Percentiles rank a stretch among this genome's conserved stretches.
Evolutionary conservation across 2,797 vertebrate genomes (phyloP).

Genomic region (Philypnodon macrostomus): DNA sequence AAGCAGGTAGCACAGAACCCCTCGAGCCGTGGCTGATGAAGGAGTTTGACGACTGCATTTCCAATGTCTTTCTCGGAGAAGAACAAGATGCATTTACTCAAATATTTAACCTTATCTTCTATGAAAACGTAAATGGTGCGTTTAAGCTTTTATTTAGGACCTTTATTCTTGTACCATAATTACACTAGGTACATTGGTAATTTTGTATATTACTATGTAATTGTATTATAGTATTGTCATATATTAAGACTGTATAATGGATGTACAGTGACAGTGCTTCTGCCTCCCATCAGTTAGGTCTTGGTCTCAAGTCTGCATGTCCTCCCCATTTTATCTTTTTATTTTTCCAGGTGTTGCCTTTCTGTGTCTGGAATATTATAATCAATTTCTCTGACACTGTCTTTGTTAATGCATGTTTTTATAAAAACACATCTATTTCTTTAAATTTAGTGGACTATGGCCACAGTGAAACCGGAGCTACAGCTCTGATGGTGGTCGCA

Average conservation of each 20-base stretch:
- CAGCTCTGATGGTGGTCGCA: conserved; percentile 90
- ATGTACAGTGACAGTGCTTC: no score
- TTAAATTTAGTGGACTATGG: conserved; percentile 84
- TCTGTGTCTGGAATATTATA: no score
- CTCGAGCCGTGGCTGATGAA: conserved; percentile 87
- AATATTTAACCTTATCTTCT: conserved; percentile 90
- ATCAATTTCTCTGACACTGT: no score
- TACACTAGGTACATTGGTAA: no score
- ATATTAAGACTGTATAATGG: no score
- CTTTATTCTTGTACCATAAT: no score
- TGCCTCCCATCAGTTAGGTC: no score
- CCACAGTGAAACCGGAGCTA: conserved; percentile 88
- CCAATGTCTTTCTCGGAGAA: conserved; percentile 85
- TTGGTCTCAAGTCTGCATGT: no score
- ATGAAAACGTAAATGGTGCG: conserved; percentile 88
- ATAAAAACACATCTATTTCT: background rate
- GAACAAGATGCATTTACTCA: conserved; percentile 87
- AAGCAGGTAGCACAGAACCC: conserved; percentile 76
- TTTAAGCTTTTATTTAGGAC: background rate
- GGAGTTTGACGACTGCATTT: conserved; percentile 92
- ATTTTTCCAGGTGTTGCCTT: background rate
- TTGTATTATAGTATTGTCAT: no score
- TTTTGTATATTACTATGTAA: no score
- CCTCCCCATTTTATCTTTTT: no score
- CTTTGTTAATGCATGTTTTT: no score